A percentile compares a stretch with the other conserved stretches of the same genome.
Conservation (phyloP, 1,140 invertebrate genomes). For the Hylyphantes graminicola region DNA sequence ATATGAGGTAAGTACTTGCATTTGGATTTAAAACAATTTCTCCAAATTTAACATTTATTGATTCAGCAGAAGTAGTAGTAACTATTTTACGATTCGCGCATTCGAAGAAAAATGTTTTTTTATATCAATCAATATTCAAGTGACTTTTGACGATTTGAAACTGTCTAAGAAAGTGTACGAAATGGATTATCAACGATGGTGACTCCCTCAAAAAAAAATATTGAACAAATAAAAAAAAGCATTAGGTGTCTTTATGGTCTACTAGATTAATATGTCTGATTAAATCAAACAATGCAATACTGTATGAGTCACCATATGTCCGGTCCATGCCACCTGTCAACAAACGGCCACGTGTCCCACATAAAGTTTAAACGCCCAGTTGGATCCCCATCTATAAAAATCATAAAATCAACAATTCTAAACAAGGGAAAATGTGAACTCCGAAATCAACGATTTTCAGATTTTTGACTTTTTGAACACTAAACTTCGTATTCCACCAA, state of each 20-base stretch:
- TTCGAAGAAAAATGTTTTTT: not conserved
- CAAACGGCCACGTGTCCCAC: constrained; percentile 11
- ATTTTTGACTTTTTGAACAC: too few relatives aligned
- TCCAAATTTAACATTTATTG: not conserved
- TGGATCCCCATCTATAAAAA: not conserved
- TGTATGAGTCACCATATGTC: not conserved
- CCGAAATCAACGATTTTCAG: too few relatives aligned
- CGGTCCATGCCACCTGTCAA: constrained; percentile 20
- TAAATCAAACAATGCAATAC: not conserved
- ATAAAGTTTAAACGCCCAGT: constrained; percentile 41
- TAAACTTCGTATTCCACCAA: too few relatives aligned
- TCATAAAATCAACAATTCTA: not conserved
- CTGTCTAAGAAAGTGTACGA: not conserved
- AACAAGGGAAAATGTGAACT: not conserved
- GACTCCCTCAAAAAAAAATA: too few relatives aligned
- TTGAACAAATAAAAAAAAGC: too few relatives aligned
- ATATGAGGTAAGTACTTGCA: constrained; percentile 20
- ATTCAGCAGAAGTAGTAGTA: not conserved
- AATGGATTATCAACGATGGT: too few relatives aligned
- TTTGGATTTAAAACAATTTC: not conserved
- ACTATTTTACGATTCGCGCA: not conserved
- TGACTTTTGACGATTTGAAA: not conserved
- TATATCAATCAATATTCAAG: not conserved
- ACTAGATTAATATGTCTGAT: not conserved
- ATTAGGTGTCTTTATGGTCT: not conserved